Evolutionary conservation across 1,140 invertebrate genomes (phyloP).

Genomic region (Capitella teleta): DNA sequence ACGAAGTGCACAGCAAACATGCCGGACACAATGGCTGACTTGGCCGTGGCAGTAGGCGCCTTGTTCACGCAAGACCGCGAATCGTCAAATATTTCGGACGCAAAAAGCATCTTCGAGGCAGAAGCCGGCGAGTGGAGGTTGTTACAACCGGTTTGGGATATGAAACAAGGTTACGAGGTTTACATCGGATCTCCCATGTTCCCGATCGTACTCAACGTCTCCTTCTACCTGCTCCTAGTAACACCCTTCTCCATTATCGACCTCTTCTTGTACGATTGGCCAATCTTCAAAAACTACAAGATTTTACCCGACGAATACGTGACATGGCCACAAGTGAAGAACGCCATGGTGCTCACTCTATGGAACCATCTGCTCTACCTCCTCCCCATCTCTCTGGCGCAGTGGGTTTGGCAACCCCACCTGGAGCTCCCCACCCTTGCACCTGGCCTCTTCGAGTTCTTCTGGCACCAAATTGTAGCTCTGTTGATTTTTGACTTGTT

Average conservation of each 20-base stretch:
- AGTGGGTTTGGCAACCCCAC: constrained; percentile 26
- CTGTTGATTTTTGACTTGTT: constrained; percentile 25
- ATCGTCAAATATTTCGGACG: too few relatives aligned
- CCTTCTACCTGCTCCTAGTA: constrained; percentile 25
- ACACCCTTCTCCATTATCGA: constrained; percentile 25
- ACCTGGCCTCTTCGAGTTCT: constrained; percentile 21
- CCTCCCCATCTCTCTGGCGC: constrained; percentile 26
- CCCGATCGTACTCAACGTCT: constrained; percentile 24
- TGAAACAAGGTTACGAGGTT: constrained; percentile 19
- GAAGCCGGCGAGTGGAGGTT: background rate
- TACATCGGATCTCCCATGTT: constrained; percentile 26
- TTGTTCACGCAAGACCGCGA: too few relatives aligned
- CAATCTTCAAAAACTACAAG: constrained; percentile 25
- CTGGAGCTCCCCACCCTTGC: constrained; percentile 19
- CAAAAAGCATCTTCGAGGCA: too few relatives aligned
- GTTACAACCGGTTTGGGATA: constrained; percentile 22
- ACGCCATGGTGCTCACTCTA: constrained; percentile 21
- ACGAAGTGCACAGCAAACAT: too few relatives aligned
- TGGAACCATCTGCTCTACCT: constrained; percentile 26
- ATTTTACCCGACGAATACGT: constrained; percentile 24
- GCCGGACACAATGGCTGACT: too few relatives aligned
- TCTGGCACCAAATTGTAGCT: constrained; percentile 19
- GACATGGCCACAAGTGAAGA: constrained; percentile 23
- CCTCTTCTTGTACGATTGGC: constrained; percentile 16
- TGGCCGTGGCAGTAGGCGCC: too few relatives aligned